Evolutionary conservation across 2,797 vertebrate species (phyloP).

Genomic region (Enteromius mattozi): DNA sequence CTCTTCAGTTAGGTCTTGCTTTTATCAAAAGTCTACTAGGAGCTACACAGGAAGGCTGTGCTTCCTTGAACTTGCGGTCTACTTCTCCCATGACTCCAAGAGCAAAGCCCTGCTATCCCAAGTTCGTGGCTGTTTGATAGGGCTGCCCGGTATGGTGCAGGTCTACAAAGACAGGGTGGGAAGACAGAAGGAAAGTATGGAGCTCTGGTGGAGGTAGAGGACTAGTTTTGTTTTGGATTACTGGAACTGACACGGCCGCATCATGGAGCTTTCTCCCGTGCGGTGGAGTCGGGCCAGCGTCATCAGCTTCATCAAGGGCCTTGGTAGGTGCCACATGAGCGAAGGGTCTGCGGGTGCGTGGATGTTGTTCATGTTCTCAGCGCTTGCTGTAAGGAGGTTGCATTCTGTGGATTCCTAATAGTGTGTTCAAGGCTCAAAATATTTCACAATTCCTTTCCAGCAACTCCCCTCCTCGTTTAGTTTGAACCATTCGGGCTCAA

Average conservation of each 20-base stretch:
- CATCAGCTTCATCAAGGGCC: slow-evolving; percentile 95
- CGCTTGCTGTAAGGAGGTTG: slow-evolving; percentile 43
- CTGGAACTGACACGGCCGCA: slow-evolving; percentile 24
- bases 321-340: slow-evolving; percentile 84
- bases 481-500: neutral
- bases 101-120: neutral
- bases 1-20: slow-evolving; percentile 81
- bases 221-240: slow-evolving; percentile 48
- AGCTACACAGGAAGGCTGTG: slow-evolving; percentile 50
- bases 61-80: slow-evolving; percentile 26
- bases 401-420: slow-evolving; percentile 56
- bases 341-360: slow-evolving; percentile 39
- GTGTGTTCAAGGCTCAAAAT: slow-evolving; percentile 26
- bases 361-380: slow-evolving; percentile 25
- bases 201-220: slow-evolving; percentile 24
- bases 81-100: slow-evolving; percentile 12
- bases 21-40: slow-evolving; percentile 53
- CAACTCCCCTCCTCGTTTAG: slow-evolving; percentile 32
- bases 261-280: slow-evolving; percentile 62
- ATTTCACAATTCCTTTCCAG: slow-evolving; percentile 44
- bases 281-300: slow-evolving; percentile 91
- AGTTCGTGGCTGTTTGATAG: slow-evolving; percentile 14
- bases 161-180: neutral
- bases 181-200: slow-evolving; percentile 19
- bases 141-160: slow-evolving; percentile 4